Percentiles rank a stretch among this genome's conserved stretches.
Evolutionary conservation across 2,113 vertebrate genomes (phyloP).

Genomic region (Orthonyx spaldingii): DNA sequence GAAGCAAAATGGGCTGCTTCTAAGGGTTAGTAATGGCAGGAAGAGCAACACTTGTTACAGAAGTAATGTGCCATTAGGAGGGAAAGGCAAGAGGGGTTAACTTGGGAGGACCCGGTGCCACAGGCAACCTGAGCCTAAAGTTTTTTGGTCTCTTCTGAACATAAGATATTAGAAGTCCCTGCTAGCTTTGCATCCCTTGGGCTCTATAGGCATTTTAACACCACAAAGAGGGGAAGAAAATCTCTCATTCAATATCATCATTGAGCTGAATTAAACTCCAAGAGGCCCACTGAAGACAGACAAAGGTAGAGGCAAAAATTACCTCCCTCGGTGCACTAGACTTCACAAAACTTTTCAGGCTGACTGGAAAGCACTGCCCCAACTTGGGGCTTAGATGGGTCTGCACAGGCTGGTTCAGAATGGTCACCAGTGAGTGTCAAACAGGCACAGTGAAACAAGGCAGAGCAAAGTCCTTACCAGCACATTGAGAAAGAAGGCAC

Average conservation of each 20-base stretch:
- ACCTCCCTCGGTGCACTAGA: neutral
- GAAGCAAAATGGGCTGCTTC: neutral
- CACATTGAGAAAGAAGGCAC: neutral
- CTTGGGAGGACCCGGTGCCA: neutral
- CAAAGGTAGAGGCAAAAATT: neutral
- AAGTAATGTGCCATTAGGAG: neutral
- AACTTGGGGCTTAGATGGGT: neutral
- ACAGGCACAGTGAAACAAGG: neutral
- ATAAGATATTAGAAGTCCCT: neutral
- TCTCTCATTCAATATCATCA: neutral
- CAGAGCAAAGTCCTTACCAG: neutral
- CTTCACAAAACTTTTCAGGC: neutral
- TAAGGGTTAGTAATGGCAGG: neutral
- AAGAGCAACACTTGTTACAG: neutral
- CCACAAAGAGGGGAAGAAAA: neutral
- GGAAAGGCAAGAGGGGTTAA: neutral
- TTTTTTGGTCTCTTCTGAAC: neutral
- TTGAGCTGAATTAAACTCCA: neutral
- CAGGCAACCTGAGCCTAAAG: neutral
- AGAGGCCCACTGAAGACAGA: neutral
- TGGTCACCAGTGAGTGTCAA: accelerated
- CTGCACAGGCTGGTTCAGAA: neutral
- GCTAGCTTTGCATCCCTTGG: neutral
- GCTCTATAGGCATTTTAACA: neutral
- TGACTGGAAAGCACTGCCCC: neutral